Base-by-base conservation (phyloP, 2,888 invertebrate genomes). In the Patella pellucida region DNA sequence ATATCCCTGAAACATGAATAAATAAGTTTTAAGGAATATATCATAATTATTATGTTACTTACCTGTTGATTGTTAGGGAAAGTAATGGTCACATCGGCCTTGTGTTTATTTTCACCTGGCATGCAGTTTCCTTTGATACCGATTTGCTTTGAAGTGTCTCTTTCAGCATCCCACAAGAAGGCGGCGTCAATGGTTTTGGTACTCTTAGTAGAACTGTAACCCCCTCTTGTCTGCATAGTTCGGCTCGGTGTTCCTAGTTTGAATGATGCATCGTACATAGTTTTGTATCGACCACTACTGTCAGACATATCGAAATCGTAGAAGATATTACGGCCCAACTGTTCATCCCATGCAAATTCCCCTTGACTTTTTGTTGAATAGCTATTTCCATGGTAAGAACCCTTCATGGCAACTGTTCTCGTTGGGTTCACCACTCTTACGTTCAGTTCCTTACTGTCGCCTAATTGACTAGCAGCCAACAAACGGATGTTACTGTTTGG, bases 91-190 rank as follows among this genome's bases (percentile, higher is more conserved):
- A 85, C 51, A 69, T 82, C 83, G 16, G 83, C 80, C 69, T 82
- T 82, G 12, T 78, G 2, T 14, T 78, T 71, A 52, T 79, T 77
- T 15, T 71, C 79, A 54, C 77, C 68, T 56, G 80, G 79, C n/a
- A 70, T 74, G n/a, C 80, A 52, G 3, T 50, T 69, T 12, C 79
- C 77, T 41, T 67, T 80, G 27, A 84, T 41, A 14, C 75, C 78
- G 27, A 86, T 54, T 78, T 80, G 82, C 78, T 85, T 84, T 19
- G 77, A 80, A 50, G 73, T 50, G 72, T 86, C 86, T 41, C 80
- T 71, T 68, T 82, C 84, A 69, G 83, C 85, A 79, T 86, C 85
- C 86, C 86, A 86, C 67, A 79, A 75, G 73, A 85, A 78, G 14
- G 77, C 71, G 2, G 78, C 79, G n/a, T 81, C 79, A 15, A 76